A percentile compares a stretch with the other conserved stretches of the same genome.
Evolutionary conservation across 2,797 vertebrate species (phyloP).

Genomic region (Rhinophrynus dorsalis): DNA sequence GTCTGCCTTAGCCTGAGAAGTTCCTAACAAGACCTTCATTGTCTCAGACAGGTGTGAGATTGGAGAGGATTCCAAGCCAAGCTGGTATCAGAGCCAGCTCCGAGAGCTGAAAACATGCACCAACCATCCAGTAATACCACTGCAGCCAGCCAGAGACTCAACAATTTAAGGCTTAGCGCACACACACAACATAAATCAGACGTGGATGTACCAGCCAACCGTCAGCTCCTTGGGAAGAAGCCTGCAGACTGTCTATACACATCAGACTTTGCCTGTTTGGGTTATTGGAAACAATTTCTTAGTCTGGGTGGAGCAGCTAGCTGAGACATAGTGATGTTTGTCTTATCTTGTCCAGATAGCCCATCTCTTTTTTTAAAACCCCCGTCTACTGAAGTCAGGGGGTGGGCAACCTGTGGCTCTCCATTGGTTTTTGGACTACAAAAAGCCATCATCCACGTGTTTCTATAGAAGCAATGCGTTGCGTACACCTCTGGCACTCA

Average conservation of each 20-base stretch:
- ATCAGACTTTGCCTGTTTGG: slow-evolving; percentile 67
- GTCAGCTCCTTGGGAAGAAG: slow-evolving; percentile 69
- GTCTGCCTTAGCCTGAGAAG: slow-evolving; percentile 58
- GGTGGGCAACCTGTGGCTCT: too few relatives aligned
- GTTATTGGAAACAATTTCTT: slow-evolving; percentile 61
- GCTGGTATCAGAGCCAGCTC: slow-evolving; percentile 67
- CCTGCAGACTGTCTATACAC: slow-evolving; percentile 71
- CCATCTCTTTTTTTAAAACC: slow-evolving; percentile 39
- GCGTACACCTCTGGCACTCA: too few relatives aligned
- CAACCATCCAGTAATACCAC: slow-evolving; percentile 64
- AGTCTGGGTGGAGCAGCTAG: slow-evolving; percentile 65
- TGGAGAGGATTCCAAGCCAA: slow-evolving; percentile 65
- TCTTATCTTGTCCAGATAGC: slow-evolving; percentile 69
- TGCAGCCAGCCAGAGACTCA: slow-evolving; percentile 70
- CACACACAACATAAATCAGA: slow-evolving; percentile 70
- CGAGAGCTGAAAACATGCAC: slow-evolving; percentile 65
- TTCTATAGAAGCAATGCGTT: too few relatives aligned
- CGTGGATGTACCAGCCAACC: slow-evolving; percentile 67
- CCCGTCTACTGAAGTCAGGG: too few relatives aligned
- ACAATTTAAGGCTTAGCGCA: slow-evolving; percentile 72
- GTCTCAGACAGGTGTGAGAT: slow-evolving; percentile 80
- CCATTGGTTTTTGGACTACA: too few relatives aligned
- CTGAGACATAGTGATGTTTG: slow-evolving; percentile 64
- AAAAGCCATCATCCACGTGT: too few relatives aligned
- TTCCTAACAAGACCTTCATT: slow-evolving; percentile 76